Base-by-base conservation (phyloP, 2,797 vertebrate species). In the Caiman crocodilus region DNA sequence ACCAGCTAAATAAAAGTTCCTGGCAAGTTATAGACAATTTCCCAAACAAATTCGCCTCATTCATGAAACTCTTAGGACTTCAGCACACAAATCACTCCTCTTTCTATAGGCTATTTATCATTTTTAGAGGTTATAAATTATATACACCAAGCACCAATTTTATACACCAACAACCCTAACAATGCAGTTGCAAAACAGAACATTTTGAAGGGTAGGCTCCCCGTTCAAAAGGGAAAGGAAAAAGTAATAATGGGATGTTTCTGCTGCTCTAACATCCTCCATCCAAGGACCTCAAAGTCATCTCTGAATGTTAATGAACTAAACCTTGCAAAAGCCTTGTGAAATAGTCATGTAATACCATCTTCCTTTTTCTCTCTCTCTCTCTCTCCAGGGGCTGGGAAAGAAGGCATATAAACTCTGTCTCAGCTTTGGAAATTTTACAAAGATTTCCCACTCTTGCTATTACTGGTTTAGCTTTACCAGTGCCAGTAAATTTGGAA, bases 101-200 rank as follows among this genome's bases (percentile, higher is more conserved):
- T 96, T 97, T 91, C 93, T 96, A 90, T 91, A 76, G 59, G 92
- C 80, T 90, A 97, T 97, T 97, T 97, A 96, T 97, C 95, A 97
- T 94, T 97, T 98, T 96, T 97, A 97, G 96, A 96, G 95, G 94
- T 96, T 96, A 96, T 97, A 97, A 96, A 97, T 97, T 98, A 97
- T 95, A 96, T 75, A 97, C 88, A 93, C 88, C 61, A 58, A 94
- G 92, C 94, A 96, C 93, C 95, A 97, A 97, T 97, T 97, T 97
- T 98, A 97, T 97, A 98, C 95, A 96, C 93, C 97, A 97, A 97
- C 95, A 97, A 96, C 92, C 95, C 94, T 96, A 97, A 96, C 94
- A 97, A 97, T 95, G 94, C 88, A 95, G 92, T 93, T 94, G 87
- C 92, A 95, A 96, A 97, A 95, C 82, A 95, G 92, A 97, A 82